A percentile compares a stretch with the other conserved stretches of the same genome.
Conservation (phyloP, 2,797 vertebrate genomes). For the Sebastes cheni region DNA sequence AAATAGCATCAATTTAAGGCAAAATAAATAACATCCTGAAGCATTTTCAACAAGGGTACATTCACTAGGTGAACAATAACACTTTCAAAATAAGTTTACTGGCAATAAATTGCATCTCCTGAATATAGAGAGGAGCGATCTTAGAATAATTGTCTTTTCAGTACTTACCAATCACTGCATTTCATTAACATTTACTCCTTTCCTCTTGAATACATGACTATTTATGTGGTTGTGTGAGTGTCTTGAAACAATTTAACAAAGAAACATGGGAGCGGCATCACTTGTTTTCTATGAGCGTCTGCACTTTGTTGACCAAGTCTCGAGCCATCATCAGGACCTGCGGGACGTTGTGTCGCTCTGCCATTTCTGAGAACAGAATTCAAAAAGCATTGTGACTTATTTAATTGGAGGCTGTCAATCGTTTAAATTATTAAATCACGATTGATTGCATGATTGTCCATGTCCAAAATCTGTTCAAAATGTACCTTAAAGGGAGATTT, state of each 20-base stretch:
- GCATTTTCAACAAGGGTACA: constrained; percentile 72
- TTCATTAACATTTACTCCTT: constrained; percentile 29
- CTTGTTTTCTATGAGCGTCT: constrained; percentile 98
- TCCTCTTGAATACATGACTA: constrained; percentile 23
- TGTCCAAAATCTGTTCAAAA: too few relatives aligned
- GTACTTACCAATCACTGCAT: constrained; percentile 18
- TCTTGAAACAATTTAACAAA: constrained; percentile 31
- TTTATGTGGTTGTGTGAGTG: constrained; percentile 19
- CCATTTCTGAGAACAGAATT: constrained; percentile 89
- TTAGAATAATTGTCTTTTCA: constrained; percentile 23
- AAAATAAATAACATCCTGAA: constrained; percentile 77
- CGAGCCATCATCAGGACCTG: constrained; percentile 93
- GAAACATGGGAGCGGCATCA: constrained; percentile 70
- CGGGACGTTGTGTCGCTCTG: constrained; percentile 91
- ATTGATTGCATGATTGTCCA: too few relatives aligned
- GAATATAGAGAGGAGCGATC: constrained; percentile 52
- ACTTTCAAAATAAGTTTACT: constrained; percentile 59
- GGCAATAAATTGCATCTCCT: constrained; percentile 50
- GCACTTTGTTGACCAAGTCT: constrained; percentile 95
- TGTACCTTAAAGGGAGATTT: too few relatives aligned
- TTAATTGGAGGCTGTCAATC: too few relatives aligned
- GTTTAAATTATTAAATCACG: too few relatives aligned
- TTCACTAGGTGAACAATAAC: constrained; percentile 71
- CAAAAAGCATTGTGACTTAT: background rate
- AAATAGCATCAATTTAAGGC: constrained; percentile 71